Conservation (phyloP, 1,140 invertebrate species). For the Listronotus bonariensis region DNA sequence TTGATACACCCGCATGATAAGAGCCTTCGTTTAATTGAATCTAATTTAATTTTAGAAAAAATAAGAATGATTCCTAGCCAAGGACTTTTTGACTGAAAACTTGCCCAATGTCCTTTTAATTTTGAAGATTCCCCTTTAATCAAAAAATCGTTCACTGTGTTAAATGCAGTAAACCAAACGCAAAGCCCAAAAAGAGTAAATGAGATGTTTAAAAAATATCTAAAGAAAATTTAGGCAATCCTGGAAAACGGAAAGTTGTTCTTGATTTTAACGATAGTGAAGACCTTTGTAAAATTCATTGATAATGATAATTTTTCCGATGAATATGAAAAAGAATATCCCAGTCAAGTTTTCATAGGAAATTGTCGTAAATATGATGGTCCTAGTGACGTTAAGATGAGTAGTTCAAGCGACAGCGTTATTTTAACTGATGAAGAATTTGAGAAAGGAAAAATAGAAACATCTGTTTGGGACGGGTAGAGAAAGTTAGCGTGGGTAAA, state of each 20-base stretch:
- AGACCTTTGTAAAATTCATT: background rate
- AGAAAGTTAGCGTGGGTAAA: too few species aligned
- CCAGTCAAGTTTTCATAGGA: background rate
- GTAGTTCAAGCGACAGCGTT: constrained; percentile 21
- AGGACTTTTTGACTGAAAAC: background rate
- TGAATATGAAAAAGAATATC: background rate
- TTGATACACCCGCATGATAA: too few species aligned
- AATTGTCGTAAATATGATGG: too few species aligned
- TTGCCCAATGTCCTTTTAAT: background rate
- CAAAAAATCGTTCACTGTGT: constrained; percentile 7
- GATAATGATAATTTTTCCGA: constrained; percentile 2
- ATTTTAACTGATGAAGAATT: constrained; percentile 23
- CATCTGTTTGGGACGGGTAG: too few species aligned
- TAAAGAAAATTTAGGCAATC: background rate
- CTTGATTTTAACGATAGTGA: background rate
- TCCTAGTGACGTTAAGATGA: background rate
- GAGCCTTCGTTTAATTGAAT: too few species aligned
- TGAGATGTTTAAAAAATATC: constrained; percentile 29
- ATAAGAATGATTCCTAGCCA: too few species aligned
- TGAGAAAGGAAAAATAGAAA: background rate
- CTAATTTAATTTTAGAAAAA: too few species aligned
- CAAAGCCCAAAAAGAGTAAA: constrained; percentile 20
- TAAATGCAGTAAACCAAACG: background rate
- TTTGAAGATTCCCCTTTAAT: background rate
- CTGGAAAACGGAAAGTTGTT: background rate